These are phyloP conservation scores for Polia nebulosa DNA, from an alignment of 2,888 invertebrate genomes.

Conservation along the genomic window DNA sequence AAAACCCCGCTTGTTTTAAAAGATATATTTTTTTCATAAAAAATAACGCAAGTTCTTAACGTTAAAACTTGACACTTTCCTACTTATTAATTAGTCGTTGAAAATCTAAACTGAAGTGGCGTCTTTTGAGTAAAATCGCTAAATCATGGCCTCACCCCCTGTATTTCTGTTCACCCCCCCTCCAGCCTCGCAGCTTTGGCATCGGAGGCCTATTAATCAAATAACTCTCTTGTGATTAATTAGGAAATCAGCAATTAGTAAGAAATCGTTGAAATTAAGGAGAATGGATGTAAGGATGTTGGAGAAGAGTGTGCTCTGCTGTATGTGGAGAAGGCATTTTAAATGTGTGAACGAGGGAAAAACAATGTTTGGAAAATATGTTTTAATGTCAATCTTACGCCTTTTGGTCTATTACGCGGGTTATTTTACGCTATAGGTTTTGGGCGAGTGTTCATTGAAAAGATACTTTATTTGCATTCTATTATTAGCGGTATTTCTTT, in stretches of 20 bases:
- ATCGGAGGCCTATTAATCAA: constrained; percentile 88
- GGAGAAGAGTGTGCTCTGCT: constrained; percentile 1
- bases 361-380: too few species aligned
- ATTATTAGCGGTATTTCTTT: too few species aligned
- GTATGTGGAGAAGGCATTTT: constrained; percentile 16
- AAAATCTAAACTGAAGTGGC: constrained; percentile 74
- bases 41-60: constrained; percentile 55
- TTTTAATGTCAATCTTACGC: too few species aligned
- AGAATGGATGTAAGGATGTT: constrained; percentile 47
- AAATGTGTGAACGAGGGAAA: not conserved
- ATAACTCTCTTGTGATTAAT: constrained; percentile 88
- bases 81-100: constrained; percentile 82
- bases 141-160: constrained; percentile 70
- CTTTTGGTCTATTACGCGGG: too few species aligned
- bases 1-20: constrained; percentile 16
- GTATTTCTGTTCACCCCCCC: constrained; percentile 70
- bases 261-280: constrained; percentile 81
- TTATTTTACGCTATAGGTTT: too few species aligned
- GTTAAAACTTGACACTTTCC: constrained; percentile 70
- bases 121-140: constrained; percentile 65
- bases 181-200: constrained; percentile 55
- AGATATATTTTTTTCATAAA: constrained; percentile 23
- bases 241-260: constrained; percentile 88
- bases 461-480: too few species aligned
- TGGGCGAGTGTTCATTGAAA: too few species aligned